Evolutionary conservation across 2,797 vertebrate species (phyloP), one percentile per base, ranked within the genome.

Genomic region (Carapus acus): DNA sequence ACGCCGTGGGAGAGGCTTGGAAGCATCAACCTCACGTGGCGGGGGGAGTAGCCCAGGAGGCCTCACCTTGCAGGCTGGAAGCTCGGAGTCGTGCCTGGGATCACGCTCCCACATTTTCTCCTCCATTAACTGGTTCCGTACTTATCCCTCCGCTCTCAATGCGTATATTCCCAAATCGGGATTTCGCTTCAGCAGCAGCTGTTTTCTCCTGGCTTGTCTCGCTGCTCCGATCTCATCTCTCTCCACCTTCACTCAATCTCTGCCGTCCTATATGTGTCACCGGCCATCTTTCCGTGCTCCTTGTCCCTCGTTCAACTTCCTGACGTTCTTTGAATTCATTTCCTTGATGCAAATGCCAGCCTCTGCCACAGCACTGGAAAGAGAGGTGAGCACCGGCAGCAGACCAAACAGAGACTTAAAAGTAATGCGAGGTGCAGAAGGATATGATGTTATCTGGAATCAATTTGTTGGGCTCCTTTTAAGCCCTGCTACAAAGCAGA

Each of bases 151-250:
- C 4, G 12, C 50, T 64, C 55, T 74, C 70, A 54, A 67, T 71
- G 51, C 41, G 72, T 62, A 73, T 74, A 71, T 49, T 61, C 44
- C 43, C 42, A n/a, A 54, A 67, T 70, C 68, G 72, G 52, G 51
- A 65, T 49, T 63, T 27, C 13, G 11, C 36, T 27, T 2, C 27
- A 54, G 73, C 56, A 65, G 57, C 81, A 83, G 81, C 78, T 85
- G 80, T 65, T 79, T 79, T 71, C 50, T 29, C 54, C 76, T 78
- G 52, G 50, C 56, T 21, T 18, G 31, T 66, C 68, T 60, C 39
- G 1, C 21, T 16, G 33, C 69, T 74, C 62, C 64, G n/a, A 74
- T 69, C 52, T 18, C 31, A 34, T 68, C 58, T 58, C 49, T 74
- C 61, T 60, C 43, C 60, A 44, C 44, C 52, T 68, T 58, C 57